Evolutionary conservation across 2,888 invertebrate genomes (phyloP).

Genomic region (Chymomyza procnemis): DNA sequence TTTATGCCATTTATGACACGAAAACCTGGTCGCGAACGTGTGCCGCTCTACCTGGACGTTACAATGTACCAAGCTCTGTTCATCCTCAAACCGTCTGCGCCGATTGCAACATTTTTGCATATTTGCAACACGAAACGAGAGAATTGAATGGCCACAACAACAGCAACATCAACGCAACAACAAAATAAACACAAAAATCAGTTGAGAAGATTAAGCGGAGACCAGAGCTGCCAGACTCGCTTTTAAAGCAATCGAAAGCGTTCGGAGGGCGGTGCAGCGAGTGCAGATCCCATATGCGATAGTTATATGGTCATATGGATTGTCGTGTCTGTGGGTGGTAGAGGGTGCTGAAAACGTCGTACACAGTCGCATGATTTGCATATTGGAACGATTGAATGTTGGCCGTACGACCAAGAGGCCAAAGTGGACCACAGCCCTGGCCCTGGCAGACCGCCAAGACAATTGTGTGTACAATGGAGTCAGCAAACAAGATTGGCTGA

Average conservation of each 20-base stretch:
- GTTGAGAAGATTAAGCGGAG: constrained; percentile 45
- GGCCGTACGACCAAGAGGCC: constrained; percentile 15
- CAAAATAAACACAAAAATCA: constrained; percentile 48
- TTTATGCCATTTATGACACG: constrained; percentile 72
- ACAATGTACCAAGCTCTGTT: not conserved
- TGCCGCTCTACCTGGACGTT: constrained; percentile 30
- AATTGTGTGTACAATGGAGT: constrained; percentile 49
- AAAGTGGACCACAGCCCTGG: not conserved
- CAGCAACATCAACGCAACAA: constrained; percentile 21
- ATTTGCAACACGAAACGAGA: constrained; percentile 66
- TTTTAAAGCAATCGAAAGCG: constrained; percentile 7
- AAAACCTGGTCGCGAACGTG: constrained; percentile 68
- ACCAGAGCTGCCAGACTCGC: not conserved
- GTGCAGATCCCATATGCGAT: constrained; percentile 57
- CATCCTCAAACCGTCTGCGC: not conserved
- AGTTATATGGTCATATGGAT: constrained; percentile 55
- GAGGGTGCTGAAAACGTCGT: constrained; percentile 40
- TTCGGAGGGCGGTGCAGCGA: constrained; percentile 21
- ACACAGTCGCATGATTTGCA: constrained; percentile 50
- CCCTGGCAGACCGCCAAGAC: constrained; percentile 30
- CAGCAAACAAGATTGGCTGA: constrained; percentile 48
- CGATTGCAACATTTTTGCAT: constrained; percentile 63
- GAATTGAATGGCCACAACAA: no score
- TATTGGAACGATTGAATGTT: constrained; percentile 63
- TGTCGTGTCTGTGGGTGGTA: constrained; percentile 66